Base-by-base conservation (phyloP, 2,797 vertebrate genomes). In the Mus caroli region DNA sequence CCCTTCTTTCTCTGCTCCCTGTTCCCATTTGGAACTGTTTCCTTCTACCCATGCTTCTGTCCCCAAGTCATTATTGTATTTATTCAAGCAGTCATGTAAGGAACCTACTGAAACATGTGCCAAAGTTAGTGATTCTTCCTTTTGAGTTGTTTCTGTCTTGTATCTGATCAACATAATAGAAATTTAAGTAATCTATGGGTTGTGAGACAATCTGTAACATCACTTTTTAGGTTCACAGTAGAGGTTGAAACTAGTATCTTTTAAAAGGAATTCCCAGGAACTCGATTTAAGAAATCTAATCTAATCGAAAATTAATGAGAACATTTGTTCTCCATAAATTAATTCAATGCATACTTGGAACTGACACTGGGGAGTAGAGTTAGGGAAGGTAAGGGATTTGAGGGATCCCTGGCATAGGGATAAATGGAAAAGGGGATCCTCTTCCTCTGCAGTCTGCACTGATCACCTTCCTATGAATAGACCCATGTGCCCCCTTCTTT, bases 271-370 rank as follows among this genome's bases (percentile, higher is more conserved):
- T 94, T 87, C 88, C 69, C 43, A 89, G 76, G 43, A 76, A 94
- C 52, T 92, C 50, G 4, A 79, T 77, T 95, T 96, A 79, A 69
- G 92, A 90, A 96, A 89, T 76, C 46, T 58, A 94, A 82, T 75
- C 26, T 90, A 86, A 84, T 94, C n/a, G 56, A 89, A 77, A 96
- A 77, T 73, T 90, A 95, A 91, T 62, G 54, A 89, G 79, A 84
- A 88, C 6, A 62, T 50, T 83, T 37, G 67, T 91, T 95, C 82
- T 73, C 46, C 79, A 77, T 26, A 28, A 94, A 62, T 67, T 60
- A 89, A 87, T 94, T 83, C 88, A 96, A 1, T 31, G 40, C 43
- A 69, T 13, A 52, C 60, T 79, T 40, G 20, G 94, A 88, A 26
- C 20, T 67, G 26, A 14, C 88, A 9, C 50, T 56, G 17, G 34